phyloP scores from a whole-genome alignment of 1,140 invertebrate species.

The Cryptotermes secundus region DNA sequence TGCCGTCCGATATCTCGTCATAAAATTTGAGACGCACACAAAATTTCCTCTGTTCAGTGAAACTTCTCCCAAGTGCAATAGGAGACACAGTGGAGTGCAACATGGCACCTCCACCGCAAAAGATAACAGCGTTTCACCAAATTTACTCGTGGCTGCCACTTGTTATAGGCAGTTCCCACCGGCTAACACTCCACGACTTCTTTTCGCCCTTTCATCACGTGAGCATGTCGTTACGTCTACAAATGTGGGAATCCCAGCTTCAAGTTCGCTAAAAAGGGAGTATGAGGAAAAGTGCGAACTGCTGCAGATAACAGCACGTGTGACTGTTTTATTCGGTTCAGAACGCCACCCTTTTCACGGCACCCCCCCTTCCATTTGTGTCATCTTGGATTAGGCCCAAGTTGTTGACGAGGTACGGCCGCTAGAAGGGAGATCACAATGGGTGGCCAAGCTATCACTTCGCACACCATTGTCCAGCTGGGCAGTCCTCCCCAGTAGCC shows the following conservation, averaged over 20 bases:
- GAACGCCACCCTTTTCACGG: not conserved
- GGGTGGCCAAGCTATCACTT: slow-evolving; percentile 8
- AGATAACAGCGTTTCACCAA: not conserved
- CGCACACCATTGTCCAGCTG: not conserved
- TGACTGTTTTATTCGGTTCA: not conserved
- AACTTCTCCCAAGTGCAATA: not conserved
- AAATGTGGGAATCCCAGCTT: not conserved
- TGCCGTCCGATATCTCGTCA: not conserved
- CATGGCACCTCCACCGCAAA: not conserved
- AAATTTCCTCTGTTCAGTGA: not conserved
- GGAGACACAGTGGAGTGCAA: not conserved
- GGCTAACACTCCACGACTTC: not conserved
- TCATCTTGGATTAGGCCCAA: slow-evolving; percentile 12
- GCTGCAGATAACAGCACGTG: not conserved
- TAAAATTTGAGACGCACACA: not conserved
- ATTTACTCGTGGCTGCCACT: not conserved
- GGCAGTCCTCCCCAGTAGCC: not conserved
- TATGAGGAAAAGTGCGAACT: not conserved
- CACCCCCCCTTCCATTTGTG: not conserved
- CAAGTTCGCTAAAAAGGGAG: not conserved
- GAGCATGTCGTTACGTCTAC: not conserved
- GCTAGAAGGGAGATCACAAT: not conserved
- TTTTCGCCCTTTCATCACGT: not conserved
- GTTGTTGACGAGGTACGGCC: not conserved
- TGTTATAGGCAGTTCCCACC: not conserved